Conservation (phyloP, 2,797 vertebrate species). For the Phrynocephalus vlangalii region DNA sequence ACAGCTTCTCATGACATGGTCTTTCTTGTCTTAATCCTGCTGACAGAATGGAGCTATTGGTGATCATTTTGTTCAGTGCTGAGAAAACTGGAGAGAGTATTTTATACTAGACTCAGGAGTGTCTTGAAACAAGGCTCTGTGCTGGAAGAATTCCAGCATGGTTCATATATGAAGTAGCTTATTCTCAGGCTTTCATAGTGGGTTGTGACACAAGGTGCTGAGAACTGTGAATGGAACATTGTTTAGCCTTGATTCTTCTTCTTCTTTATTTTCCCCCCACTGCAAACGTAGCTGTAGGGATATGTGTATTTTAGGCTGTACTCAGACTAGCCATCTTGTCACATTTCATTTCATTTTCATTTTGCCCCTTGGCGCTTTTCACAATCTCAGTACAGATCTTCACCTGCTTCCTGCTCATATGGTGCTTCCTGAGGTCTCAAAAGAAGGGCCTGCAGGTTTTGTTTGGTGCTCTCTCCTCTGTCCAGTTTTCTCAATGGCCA, state of each 20-base stretch:
- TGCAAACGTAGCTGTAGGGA: background rate
- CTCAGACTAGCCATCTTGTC: conserved; percentile 4
- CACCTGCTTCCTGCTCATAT: conserved; percentile 2
- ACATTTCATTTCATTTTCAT: conserved; percentile 12
- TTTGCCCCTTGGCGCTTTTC: background rate
- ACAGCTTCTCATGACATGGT: background rate
- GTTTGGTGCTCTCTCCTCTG: background rate
- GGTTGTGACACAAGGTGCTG: background rate
- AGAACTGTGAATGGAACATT: conserved; percentile 14
- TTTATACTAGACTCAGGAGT: conserved; percentile 21
- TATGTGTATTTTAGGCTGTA: conserved; percentile 8
- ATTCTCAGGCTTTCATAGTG: conserved; percentile 13
- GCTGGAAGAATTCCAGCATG: conserved; percentile 20
- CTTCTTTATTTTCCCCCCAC: background rate
- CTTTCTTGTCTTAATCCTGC: background rate
- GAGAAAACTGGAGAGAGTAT: background rate
- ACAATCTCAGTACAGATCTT: conserved; percentile 12
- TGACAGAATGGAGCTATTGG: background rate
- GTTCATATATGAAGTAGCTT: conserved; percentile 8
- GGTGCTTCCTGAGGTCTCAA: background rate
- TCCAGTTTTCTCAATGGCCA: background rate
- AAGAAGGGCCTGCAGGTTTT: background rate
- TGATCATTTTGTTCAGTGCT: background rate
- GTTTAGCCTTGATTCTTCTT: conserved; percentile 30
- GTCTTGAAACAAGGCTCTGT: background rate